A percentile compares a stretch with the other conserved stretches of the same genome.
Conservation (phyloP, 2,797 vertebrate species). For the Diplodus sargus region DNA sequence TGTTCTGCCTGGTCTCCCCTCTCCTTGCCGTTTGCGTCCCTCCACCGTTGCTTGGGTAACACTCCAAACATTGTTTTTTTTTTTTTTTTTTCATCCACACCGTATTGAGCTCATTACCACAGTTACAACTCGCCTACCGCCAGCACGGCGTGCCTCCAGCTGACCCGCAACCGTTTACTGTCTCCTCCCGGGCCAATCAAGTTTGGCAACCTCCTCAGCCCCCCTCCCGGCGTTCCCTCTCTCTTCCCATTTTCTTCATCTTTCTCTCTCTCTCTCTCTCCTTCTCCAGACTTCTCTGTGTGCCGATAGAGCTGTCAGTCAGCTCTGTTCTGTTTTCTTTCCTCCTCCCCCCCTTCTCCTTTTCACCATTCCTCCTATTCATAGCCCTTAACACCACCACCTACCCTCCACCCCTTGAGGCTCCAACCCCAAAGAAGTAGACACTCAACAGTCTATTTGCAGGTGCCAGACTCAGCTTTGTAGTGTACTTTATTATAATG, state of each 20-base stretch:
- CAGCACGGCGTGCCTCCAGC: conserved; percentile 62
- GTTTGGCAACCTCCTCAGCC: conserved; percentile 54
- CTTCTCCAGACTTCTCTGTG: conserved; percentile 38
- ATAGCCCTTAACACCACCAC: conserved; percentile 37
- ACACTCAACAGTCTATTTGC: conserved; percentile 62
- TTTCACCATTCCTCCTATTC: conserved; percentile 58
- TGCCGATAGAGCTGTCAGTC: conserved; percentile 69
- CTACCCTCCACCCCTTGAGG: conserved; percentile 34
- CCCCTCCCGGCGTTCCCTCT: conserved; percentile 23
- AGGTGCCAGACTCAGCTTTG: conserved; percentile 68
- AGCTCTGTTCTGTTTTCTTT: conserved; percentile 32
- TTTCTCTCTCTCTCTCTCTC: conserved; percentile 36
- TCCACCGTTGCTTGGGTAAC: conserved; percentile 57
- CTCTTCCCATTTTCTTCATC: conserved; percentile 55
- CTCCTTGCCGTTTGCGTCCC: conserved; percentile 55
- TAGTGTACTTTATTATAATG: conserved; percentile 63
- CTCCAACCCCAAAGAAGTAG: conserved; percentile 51
- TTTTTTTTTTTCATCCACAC: conserved; percentile 45
- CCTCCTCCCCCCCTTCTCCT: conserved; percentile 23
- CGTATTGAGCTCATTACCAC: conserved; percentile 76
- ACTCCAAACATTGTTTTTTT: conserved; percentile 60
- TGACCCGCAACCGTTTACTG: conserved; percentile 75
- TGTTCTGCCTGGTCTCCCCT: conserved; percentile 63
- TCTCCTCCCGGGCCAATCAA: conserved; percentile 72
- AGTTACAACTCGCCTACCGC: conserved; percentile 67